Conservation (phyloP, 2,888 invertebrate genomes). For the Heliconius aoede region DNA sequence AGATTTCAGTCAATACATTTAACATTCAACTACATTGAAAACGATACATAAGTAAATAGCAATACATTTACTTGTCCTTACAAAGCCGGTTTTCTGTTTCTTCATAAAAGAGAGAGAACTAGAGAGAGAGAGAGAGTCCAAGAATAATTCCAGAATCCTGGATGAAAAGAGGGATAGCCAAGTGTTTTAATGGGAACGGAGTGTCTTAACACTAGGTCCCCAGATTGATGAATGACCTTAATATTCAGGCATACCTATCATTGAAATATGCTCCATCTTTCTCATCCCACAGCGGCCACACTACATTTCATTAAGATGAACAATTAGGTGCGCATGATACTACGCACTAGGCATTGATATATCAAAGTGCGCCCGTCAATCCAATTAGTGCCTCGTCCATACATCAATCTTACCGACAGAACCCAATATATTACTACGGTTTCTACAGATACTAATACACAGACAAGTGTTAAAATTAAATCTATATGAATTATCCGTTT, state of each 20-base stretch:
- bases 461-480: conserved; percentile 5
- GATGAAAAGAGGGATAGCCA: no score
- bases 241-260: not conserved
- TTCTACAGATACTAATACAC: not conserved
- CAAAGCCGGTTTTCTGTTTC: no score
- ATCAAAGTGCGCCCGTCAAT: conserved; percentile 29
- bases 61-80: no score
- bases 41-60: no score
- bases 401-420: conserved; percentile 23
- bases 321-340: conserved; percentile 12
- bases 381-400: conserved; percentile 28
- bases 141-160: no score
- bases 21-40: no score
- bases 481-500: not conserved
- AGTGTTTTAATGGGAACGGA: no score
- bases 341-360: conserved; percentile 22
- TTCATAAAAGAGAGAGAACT: no score
- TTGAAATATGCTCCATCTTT: not conserved
- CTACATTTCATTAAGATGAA: not conserved
- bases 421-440: conserved; percentile 18
- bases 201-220: no score
- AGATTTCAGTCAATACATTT: no score
- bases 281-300: not conserved
- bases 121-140: no score
- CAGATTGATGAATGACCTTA: not conserved